Evolutionary conservation across 2,797 vertebrate species (phyloP).

Genomic region (Thaleichthys pacificus): DNA sequence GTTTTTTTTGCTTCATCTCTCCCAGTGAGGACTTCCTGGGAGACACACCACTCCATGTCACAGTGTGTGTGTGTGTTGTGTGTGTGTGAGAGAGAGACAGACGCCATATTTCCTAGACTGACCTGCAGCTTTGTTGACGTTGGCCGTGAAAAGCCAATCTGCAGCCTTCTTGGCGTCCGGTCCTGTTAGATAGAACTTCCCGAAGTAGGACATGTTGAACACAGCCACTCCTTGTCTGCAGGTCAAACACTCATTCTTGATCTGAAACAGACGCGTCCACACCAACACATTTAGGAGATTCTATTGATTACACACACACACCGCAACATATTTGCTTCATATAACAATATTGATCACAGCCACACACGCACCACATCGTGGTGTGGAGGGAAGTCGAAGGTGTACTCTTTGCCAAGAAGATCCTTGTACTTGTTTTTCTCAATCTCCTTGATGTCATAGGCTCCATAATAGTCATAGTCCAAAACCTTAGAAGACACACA

Average conservation of each 20-base stretch:
- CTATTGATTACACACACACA: not conserved
- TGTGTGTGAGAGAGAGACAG: not conserved
- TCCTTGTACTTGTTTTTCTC: conserved; percentile 75
- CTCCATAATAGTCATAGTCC: conserved; percentile 89
- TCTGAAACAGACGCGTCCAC: conserved; percentile 69
- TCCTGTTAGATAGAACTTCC: conserved; percentile 95
- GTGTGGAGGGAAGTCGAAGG: conserved; percentile 91
- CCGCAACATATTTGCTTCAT: no score
- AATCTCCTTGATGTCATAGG: conserved; percentile 75
- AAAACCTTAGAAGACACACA: conserved; percentile 73
- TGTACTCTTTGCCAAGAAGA: conserved; percentile 85
- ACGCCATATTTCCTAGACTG: conserved; percentile 32
- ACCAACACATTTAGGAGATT: not conserved
- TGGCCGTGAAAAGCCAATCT: conserved; percentile 93
- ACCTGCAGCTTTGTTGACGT: conserved; percentile 90
- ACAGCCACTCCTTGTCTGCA: conserved; percentile 85
- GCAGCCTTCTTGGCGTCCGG: conserved; percentile 86
- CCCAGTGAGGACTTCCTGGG: no score
- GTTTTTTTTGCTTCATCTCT: no score
- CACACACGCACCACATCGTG: conserved; percentile 75
- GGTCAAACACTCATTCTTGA: conserved; percentile 86
- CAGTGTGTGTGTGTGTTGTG: not conserved
- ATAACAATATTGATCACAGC: no score
- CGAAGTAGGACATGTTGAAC: conserved; percentile 98
- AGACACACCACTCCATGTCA: no score